Conservation (phyloP, 2,888 invertebrate species). For the Oeneis ivallda region DNA sequence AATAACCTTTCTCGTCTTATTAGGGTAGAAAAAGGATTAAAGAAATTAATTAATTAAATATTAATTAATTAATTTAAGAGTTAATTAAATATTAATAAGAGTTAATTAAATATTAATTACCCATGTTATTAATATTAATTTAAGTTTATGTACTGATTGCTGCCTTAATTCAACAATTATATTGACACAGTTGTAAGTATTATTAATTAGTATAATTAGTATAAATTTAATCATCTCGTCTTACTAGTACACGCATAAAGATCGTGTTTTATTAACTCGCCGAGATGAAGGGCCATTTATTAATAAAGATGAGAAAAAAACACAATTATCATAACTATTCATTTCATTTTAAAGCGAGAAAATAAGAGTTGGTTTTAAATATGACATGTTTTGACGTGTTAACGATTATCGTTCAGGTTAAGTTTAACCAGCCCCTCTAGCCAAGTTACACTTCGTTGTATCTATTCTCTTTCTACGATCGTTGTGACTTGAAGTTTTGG, state of each 20-base stretch:
- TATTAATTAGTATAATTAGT: no score
- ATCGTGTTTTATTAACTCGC: conserved; percentile 52
- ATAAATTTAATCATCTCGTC: conserved; percentile 41
- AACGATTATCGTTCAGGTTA: conserved; percentile 46
- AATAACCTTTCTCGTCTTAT: neutral
- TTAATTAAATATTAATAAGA: no score
- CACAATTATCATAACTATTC: conserved; percentile 56
- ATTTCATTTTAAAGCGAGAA: conserved; percentile 52
- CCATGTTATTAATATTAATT: conserved; percentile 13
- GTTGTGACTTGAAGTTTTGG: no score
- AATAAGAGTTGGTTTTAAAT: conserved; percentile 54
- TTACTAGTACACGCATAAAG: conserved; percentile 51
- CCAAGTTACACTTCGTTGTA: no score
- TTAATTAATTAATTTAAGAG: no score
- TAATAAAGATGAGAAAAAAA: conserved; percentile 48
- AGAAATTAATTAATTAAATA: conserved; percentile 20
- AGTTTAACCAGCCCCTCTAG: no score
- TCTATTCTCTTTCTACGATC: no score
- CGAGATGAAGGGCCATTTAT: conserved; percentile 44
- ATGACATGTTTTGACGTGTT: conserved; percentile 58
- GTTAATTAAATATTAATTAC: conserved; percentile 24
- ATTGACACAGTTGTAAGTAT: conserved; percentile 33
- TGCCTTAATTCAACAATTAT: conserved; percentile 31
- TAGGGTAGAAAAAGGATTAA: neutral
- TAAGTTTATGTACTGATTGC: conserved; percentile 17